phyloP scores from a whole-genome alignment of 2,888 invertebrate genomes.

The Agrochola lychnidis region DNA sequence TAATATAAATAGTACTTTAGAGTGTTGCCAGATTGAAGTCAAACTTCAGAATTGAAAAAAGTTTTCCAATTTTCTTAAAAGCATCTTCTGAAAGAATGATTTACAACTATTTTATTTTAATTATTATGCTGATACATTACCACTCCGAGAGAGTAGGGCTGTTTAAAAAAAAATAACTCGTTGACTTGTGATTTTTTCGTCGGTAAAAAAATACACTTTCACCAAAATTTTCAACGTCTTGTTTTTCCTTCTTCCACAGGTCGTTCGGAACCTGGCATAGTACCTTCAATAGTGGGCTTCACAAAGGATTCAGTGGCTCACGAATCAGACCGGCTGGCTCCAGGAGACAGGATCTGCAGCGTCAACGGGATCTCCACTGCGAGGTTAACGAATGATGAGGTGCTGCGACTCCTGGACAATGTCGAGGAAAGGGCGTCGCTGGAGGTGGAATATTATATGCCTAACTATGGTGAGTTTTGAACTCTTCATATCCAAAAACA shows the following conservation, averaged over 20 bases:
- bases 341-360: conserved; percentile 95
- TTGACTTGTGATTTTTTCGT: neutral
- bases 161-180: neutral
- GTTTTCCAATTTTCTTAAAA: neutral
- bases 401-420: conserved; percentile 93
- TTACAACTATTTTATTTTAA: neutral
- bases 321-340: conserved; percentile 94
- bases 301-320: conserved; percentile 93
- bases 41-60: neutral
- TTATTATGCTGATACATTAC: neutral
- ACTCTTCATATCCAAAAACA: no score
- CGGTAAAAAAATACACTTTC: neutral
- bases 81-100: neutral
- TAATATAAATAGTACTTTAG: neutral
- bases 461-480: conserved; percentile 93
- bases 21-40: neutral
- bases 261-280: conserved; percentile 92
- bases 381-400: conserved; percentile 94
- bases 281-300: conserved; percentile 93
- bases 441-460: conserved; percentile 96
- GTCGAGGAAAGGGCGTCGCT: conserved; percentile 94
- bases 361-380: conserved; percentile 95
- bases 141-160: neutral
- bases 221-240: neutral
- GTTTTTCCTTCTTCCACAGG: conserved; percentile 84